These are phyloP conservation scores for Drosophila obscura DNA, from an alignment of 1,140 invertebrate species.

Conservation along the genomic window DNA sequence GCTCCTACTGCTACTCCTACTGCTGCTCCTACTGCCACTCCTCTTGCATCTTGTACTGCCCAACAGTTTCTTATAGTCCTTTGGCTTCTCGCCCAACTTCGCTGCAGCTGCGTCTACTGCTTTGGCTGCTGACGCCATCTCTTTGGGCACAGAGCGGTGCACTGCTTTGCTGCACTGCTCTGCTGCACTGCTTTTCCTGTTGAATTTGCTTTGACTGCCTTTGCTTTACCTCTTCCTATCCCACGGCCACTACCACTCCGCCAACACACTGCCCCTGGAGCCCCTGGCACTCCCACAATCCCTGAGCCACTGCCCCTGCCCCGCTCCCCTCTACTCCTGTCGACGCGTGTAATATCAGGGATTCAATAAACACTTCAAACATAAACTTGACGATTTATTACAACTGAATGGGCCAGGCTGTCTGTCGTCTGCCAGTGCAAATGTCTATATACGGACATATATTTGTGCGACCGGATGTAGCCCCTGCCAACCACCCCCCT, in stretches of 20 bases:
- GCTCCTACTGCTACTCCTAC: too few relatives aligned
- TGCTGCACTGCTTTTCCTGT: too few relatives aligned
- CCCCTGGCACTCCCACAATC: background rate
- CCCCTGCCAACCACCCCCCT: too few relatives aligned
- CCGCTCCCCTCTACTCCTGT: conserved; percentile 12
- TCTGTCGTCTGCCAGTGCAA: conserved; percentile 26
- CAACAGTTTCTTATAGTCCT: too few relatives aligned
- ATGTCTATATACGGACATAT: conserved; percentile 21
- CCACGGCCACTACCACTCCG: background rate
- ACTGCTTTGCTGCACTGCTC: too few relatives aligned
- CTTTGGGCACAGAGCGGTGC: too few relatives aligned
- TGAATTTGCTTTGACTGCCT: background rate
- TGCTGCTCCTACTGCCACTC: too few relatives aligned
- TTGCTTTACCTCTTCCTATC: background rate
- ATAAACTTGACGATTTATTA: conserved; percentile 81
- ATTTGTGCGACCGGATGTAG: conserved; percentile 4
- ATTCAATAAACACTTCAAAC: conserved; percentile 83
- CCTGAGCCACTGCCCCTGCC: conserved; percentile 4
- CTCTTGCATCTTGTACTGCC: too few relatives aligned
- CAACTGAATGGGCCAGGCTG: conserved; percentile 52
- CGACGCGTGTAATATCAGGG: conserved; percentile 74
- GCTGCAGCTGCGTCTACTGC: too few relatives aligned
- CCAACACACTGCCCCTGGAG: too few relatives aligned
- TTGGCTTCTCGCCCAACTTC: too few relatives aligned
- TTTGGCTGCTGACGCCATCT: too few relatives aligned